A percentile compares a stretch with the other conserved stretches of the same genome.
phyloP scores from a whole-genome alignment of 2,888 invertebrate genomes.

The Hylaea fasciaria region DNA sequence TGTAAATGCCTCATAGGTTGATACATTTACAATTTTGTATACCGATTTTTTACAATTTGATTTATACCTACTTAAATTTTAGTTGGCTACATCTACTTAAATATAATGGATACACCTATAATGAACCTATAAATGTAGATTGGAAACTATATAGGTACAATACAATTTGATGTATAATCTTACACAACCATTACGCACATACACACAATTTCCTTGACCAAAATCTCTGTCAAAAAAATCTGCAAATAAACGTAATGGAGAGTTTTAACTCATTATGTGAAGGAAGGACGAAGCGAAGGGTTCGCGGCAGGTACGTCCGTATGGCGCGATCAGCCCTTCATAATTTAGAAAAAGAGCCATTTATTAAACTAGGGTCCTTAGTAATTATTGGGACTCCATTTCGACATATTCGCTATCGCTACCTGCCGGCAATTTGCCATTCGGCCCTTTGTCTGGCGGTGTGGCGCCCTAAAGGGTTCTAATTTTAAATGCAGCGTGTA shows the following conservation, averaged over 20 bases:
- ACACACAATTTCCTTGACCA: no score
- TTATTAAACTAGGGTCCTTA: constrained; percentile 82
- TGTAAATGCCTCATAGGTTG: constrained; percentile 9
- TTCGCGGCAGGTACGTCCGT: constrained; percentile 81
- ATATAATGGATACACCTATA: no score
- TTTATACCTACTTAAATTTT: no score
- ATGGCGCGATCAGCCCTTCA: constrained; percentile 81
- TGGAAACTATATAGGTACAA: no score
- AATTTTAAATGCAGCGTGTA: constrained; percentile 84
- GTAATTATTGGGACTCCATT: constrained; percentile 80
- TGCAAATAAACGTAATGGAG: constrained; percentile 67
- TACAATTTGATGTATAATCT: no score
- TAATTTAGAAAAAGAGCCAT: constrained; percentile 83
- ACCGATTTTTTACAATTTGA: no score
- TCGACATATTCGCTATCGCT: constrained; percentile 83
- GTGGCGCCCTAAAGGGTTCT: constrained; percentile 85
- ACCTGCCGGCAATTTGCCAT: constrained; percentile 84
- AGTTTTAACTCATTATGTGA: constrained; percentile 70
- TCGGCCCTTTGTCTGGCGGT: constrained; percentile 83
- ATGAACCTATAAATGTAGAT: no score
- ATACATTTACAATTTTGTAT: no score
- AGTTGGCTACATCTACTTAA: no score
- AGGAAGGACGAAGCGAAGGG: constrained; percentile 71
- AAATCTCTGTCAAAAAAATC: constrained; percentile 46
- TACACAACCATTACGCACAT: no score